Evolutionary conservation across 2,113 vertebrate genomes (phyloP).

Genomic region (Oxyura jamaicensis): DNA sequence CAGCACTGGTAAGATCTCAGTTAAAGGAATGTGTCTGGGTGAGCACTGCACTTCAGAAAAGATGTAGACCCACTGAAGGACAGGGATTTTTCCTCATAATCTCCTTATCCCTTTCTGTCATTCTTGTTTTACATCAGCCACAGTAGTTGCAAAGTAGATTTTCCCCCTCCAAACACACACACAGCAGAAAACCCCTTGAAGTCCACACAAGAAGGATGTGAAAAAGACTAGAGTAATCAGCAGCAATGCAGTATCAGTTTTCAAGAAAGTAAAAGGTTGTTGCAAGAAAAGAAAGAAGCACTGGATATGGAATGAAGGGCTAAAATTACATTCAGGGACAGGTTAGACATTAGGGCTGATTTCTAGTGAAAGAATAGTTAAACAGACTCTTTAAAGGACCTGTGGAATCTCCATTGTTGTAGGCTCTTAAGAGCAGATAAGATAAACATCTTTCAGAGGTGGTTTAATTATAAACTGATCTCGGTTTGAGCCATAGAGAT

Average conservation of each 20-base stretch:
- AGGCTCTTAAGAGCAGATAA: neutral
- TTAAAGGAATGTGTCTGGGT: neutral
- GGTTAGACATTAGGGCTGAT: neutral
- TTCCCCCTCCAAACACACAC: neutral
- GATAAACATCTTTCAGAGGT: slow-evolving; percentile 40
- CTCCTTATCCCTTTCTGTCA: slow-evolving; percentile 14
- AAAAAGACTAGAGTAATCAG: neutral
- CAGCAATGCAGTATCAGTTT: neutral
- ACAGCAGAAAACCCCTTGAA: neutral
- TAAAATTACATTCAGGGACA: neutral
- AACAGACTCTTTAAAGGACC: neutral
- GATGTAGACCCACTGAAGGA: neutral
- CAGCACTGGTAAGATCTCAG: neutral
- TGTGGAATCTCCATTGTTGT: neutral
- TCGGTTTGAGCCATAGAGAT: slow-evolving; percentile 19
- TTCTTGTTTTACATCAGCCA: neutral
- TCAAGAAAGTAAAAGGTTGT: neutral
- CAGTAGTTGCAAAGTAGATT: neutral
- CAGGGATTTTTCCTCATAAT: neutral
- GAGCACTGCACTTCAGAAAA: neutral
- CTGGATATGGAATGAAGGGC: neutral
- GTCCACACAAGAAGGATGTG: neutral
- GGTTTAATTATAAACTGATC: slow-evolving; percentile 42
- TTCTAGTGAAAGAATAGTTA: slow-evolving; percentile 1
- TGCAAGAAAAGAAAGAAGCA: neutral